Percentiles rank a stretch among this genome's conserved stretches.
Conservation (phyloP, 2,113 vertebrate species). For the Cariama cristata region DNA sequence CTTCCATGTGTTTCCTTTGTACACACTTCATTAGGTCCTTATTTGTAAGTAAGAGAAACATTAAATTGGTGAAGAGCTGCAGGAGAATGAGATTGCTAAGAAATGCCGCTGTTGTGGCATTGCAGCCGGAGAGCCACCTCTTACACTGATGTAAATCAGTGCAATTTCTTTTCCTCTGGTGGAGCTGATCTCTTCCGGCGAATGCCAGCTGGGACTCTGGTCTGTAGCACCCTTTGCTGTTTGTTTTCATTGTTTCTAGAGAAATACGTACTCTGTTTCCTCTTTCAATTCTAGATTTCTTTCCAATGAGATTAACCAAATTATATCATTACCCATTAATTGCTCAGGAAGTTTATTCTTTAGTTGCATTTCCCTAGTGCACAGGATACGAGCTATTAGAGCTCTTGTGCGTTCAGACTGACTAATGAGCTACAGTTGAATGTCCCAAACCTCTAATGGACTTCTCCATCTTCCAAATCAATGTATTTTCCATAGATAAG, state of each 20-base stretch:
- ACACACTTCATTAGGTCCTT: background rate
- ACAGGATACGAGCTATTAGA: slow-evolving; percentile 50
- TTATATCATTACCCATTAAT: slow-evolving; percentile 46
- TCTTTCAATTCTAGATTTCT: slow-evolving; percentile 28
- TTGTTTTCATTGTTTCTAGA: slow-evolving; percentile 40
- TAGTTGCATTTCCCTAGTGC: slow-evolving; percentile 24
- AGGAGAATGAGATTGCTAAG: background rate
- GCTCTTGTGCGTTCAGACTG: background rate
- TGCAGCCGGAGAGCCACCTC: background rate
- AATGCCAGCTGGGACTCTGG: background rate
- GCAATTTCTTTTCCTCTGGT: background rate
- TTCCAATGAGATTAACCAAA: slow-evolving; percentile 28
- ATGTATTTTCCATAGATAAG: background rate
- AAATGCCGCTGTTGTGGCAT: background rate
- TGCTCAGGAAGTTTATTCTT: slow-evolving; percentile 61
- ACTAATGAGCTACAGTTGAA: background rate
- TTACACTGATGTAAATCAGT: background rate
- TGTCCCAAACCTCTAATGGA: background rate
- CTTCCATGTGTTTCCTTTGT: background rate
- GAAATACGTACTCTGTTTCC: background rate
- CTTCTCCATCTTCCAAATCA: background rate
- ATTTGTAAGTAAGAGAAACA: background rate
- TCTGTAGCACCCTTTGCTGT: background rate
- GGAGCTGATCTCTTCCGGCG: accelerated
- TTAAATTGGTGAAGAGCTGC: background rate